Evolutionary conservation across 1,140 invertebrate genomes (phyloP).

Genomic region (Calephelis nemesis): DNA sequence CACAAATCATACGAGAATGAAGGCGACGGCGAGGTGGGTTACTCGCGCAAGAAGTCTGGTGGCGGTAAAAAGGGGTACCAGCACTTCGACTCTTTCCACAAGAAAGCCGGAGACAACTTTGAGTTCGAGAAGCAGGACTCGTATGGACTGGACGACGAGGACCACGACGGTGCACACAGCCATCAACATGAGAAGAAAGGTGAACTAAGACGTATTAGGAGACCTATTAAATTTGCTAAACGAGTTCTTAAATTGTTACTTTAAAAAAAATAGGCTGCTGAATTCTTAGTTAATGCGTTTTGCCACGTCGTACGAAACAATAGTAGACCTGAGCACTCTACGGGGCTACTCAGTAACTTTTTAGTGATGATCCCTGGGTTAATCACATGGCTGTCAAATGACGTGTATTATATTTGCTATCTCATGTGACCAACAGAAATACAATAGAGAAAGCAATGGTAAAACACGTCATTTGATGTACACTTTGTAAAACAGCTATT

Average conservation of each 20-base stretch:
- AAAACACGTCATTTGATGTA: too few species aligned
- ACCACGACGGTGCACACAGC: constrained; percentile 57
- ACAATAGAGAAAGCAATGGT: too few species aligned
- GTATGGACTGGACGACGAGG: constrained; percentile 77
- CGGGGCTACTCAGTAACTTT: too few species aligned
- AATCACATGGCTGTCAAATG: too few species aligned
- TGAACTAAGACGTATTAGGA: constrained; percentile 44
- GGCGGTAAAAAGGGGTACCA: constrained; percentile 86
- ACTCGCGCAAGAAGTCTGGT: constrained; percentile 81
- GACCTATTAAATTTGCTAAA: constrained; percentile 43
- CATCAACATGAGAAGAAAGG: constrained; percentile 63
- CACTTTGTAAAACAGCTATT: too few species aligned
- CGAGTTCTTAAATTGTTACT: constrained; percentile 44
- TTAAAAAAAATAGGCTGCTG: constrained; percentile 3
- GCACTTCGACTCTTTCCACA: constrained; percentile 85
- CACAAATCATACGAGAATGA: constrained; percentile 71
- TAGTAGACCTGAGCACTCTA: too few species aligned
- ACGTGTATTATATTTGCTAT: too few species aligned
- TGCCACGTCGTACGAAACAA: too few species aligned
- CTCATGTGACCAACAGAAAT: too few species aligned
- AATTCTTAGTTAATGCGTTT: too few species aligned
- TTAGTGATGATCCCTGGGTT: too few species aligned
- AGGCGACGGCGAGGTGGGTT: constrained; percentile 83
- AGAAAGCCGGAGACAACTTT: constrained; percentile 85
- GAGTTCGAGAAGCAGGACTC: constrained; percentile 84